Percentiles rank a stretch among this genome's conserved stretches.
phyloP scores from a whole-genome alignment of 2,888 invertebrate genomes.

The Microctonus hyperodae region DNA sequence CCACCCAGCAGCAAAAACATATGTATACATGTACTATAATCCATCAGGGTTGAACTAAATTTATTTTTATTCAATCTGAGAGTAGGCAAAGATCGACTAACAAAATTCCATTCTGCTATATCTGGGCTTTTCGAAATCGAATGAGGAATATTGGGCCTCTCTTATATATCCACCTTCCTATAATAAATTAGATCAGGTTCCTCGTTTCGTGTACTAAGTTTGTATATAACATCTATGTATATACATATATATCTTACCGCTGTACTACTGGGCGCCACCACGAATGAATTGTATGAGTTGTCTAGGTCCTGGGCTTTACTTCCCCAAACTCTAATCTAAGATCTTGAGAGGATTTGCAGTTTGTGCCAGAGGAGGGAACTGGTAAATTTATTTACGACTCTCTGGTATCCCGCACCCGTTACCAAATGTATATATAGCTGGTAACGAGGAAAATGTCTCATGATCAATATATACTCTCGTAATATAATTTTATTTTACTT shows the following conservation, averaged over 20 bases:
- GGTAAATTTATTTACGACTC: conserved; percentile 40
- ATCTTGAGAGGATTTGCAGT: conserved; percentile 61
- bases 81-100: conserved; percentile 24
- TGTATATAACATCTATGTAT: not conserved
- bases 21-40: not conserved
- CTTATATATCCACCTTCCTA: conserved; percentile 26
- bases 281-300: conserved; percentile 58
- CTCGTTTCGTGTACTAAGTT: conserved; percentile 37
- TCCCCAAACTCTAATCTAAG: conserved; percentile 59
- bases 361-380: conserved; percentile 27
- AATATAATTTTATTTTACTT: not conserved
- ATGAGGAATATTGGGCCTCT: conserved; percentile 32
- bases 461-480: not conserved
- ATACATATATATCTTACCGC: conserved; percentile 11
- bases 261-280: conserved; percentile 14
- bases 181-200: conserved; percentile 62
- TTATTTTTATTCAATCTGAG: conserved; percentile 26
- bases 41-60: conserved; percentile 21
- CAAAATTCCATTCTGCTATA: conserved; percentile 21
- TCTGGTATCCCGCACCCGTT: not conserved
- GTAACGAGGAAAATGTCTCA: not conserved
- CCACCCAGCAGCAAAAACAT: not conserved
- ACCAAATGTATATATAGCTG: not conserved
- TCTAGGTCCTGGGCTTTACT: conserved; percentile 57
- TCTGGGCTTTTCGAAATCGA: conserved; percentile 26